These are phyloP conservation scores for Terebella lapidaria DNA, from an alignment of 2,888 invertebrate species.

Conservation along the genomic window DNA sequence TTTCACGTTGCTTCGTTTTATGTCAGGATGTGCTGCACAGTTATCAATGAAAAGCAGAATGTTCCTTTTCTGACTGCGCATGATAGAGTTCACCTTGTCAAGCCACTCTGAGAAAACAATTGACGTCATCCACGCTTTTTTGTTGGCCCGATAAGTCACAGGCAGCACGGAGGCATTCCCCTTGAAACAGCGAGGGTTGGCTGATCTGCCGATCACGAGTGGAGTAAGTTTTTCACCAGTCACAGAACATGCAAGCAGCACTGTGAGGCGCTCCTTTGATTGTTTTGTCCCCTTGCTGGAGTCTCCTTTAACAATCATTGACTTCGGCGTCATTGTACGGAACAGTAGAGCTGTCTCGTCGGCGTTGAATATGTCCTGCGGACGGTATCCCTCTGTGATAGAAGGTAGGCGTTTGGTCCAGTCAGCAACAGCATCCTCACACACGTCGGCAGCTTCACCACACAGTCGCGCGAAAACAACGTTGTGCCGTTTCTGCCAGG, in stretches of 20 bases:
- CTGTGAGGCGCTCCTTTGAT: background rate
- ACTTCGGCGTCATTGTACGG: conserved; percentile 6
- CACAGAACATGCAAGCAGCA: too few species aligned
- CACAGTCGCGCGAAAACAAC: background rate
- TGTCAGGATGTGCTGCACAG: conserved; percentile 4
- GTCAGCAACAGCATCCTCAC: background rate
- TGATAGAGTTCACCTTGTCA: conserved; percentile 1
- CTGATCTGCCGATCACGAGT: too few species aligned
- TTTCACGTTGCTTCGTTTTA: conserved; percentile 12
- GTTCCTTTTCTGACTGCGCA: background rate
- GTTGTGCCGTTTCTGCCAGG: background rate
- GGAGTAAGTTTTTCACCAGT: too few species aligned
- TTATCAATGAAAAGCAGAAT: conserved; percentile 8
- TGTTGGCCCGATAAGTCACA: too few species aligned
- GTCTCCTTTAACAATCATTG: background rate
- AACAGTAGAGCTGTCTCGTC: conserved; percentile 1
- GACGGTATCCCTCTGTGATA: background rate
- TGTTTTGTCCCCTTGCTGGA: background rate
- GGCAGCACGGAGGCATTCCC: too few species aligned
- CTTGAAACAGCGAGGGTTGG: too few species aligned
- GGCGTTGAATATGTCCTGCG: background rate
- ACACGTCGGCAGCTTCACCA: conserved; percentile 1
- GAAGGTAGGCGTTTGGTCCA: background rate
- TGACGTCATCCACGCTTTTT: too few species aligned
- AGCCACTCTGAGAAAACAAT: conserved; percentile 18